Evolutionary conservation across 2,113 vertebrate species (phyloP).

Genomic region (Panthera leo): DNA sequence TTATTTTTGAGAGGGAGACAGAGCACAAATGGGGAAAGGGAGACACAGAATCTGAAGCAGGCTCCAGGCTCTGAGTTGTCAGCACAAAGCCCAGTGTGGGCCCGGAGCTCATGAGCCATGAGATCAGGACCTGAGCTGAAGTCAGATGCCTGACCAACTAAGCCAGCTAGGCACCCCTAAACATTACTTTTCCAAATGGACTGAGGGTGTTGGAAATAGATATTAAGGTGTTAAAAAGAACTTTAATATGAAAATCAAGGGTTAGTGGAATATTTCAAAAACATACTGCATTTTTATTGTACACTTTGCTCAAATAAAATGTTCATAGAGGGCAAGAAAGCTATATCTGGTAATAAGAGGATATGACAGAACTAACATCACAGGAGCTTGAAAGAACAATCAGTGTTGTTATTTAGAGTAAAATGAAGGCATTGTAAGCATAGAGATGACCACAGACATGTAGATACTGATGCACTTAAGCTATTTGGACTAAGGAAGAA

Average conservation of each 20-base stretch:
- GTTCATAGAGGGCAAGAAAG: neutral
- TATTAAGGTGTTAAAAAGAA: neutral
- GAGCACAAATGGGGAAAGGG: no score
- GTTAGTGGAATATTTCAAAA: neutral
- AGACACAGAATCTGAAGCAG: no score
- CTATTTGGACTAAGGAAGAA: neutral
- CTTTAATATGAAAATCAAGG: neutral
- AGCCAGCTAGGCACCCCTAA: neutral
- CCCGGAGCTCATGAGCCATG: no score
- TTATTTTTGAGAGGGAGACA: no score
- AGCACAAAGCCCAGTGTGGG: no score
- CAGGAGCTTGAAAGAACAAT: neutral
- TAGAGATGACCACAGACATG: neutral
- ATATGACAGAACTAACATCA: neutral
- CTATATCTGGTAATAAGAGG: neutral
- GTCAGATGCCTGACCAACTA: no score
- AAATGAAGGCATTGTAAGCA: neutral
- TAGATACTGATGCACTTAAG: neutral
- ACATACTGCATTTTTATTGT: neutral
- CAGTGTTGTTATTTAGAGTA: neutral
- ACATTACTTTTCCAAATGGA: neutral
- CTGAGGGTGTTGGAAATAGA: neutral
- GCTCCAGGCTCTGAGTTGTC: no score
- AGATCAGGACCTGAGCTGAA: no score
- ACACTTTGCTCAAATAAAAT: neutral